Percentiles rank a stretch among this genome's conserved stretches.
Evolutionary conservation across 2,113 vertebrate genomes (phyloP).

Genomic region (Melanotaenia duboulayi): DNA sequence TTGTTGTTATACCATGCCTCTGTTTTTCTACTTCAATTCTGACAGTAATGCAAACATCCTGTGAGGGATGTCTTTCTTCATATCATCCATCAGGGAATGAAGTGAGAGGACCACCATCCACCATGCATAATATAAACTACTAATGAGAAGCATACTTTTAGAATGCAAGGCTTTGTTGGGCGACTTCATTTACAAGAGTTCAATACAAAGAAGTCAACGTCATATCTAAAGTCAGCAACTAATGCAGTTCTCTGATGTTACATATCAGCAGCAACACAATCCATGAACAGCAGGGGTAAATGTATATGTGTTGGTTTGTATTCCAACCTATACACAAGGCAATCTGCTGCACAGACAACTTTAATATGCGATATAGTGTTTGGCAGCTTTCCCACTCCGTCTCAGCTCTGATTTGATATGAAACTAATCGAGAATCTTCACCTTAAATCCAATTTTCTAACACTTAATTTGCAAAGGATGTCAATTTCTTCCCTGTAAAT

Average conservation of each 20-base stretch:
- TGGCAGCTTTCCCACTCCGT: conserved; percentile 22
- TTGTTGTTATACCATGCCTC: conserved; percentile 36
- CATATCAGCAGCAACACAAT: conserved; percentile 8
- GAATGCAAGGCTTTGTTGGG: conserved; percentile 24
- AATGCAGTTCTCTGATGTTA: conserved; percentile 24
- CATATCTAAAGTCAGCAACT: conserved; percentile 41
- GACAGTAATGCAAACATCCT: conserved; percentile 55
- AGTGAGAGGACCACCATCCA: conserved; percentile 33
- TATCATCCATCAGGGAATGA: conserved; percentile 39
- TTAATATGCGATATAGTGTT: conserved; percentile 31
- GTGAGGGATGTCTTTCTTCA: conserved; percentile 42
- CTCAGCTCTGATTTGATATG: conserved; percentile 12
- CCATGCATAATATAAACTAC: conserved; percentile 52
- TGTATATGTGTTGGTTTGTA: conserved; percentile 30
- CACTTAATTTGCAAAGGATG: conserved; percentile 13
- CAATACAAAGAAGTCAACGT: conserved; percentile 31
- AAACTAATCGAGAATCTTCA: conserved; percentile 22
- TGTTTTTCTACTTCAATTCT: conserved; percentile 21
- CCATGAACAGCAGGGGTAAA: conserved; percentile 12
- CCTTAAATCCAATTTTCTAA: conserved; percentile 7
- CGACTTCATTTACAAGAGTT: conserved; percentile 47
- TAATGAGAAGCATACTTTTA: conserved; percentile 51
- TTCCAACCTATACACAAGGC: conserved; percentile 22
- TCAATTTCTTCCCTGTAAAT: neutral
- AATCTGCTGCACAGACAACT: neutral